Percentiles rank a stretch among this genome's conserved stretches.
These are phyloP conservation scores for Aphelenchoides avenae DNA, from an alignment of 1,140 invertebrate species.

Conservation along the genomic window DNA sequence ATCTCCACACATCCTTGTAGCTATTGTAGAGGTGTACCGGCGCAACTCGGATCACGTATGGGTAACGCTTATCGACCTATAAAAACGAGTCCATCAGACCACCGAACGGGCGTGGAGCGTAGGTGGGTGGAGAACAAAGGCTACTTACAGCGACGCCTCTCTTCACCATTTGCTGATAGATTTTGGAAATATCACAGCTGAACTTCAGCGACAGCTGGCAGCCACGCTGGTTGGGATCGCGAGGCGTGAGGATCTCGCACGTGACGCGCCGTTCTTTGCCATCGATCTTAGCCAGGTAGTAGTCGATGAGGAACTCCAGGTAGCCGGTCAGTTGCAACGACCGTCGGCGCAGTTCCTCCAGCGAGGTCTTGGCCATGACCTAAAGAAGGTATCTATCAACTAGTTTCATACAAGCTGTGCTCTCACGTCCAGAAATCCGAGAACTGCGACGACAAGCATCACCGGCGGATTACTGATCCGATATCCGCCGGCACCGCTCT, in stretches of 20 bases:
- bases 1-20: constrained; percentile 63
- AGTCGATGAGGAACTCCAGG: constrained; percentile 62
- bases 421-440: constrained; percentile 56
- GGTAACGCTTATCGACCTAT: constrained; percentile 63
- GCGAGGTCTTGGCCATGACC: no score
- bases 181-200: constrained; percentile 58
- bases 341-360: constrained; percentile 62
- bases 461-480: constrained; percentile 66
- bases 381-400: no score
- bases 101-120: no score
- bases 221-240: constrained; percentile 63
- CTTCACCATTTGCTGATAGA: constrained; percentile 61
- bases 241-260: constrained; percentile 64
- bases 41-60: constrained; percentile 64
- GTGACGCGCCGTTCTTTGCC: constrained; percentile 2
- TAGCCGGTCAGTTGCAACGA: constrained; percentile 66
- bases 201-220: constrained; percentile 64
- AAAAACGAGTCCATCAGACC: no score
- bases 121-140: no score
- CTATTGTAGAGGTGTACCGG: constrained; percentile 65
- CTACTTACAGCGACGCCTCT: constrained; percentile 64
- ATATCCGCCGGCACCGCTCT: constrained; percentile 61
- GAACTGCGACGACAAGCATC: constrained; percentile 62
- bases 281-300: constrained; percentile 10
- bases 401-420: neutral